Conservation (phyloP, 2,113 vertebrate genomes). For the Pavo muticus region DNA sequence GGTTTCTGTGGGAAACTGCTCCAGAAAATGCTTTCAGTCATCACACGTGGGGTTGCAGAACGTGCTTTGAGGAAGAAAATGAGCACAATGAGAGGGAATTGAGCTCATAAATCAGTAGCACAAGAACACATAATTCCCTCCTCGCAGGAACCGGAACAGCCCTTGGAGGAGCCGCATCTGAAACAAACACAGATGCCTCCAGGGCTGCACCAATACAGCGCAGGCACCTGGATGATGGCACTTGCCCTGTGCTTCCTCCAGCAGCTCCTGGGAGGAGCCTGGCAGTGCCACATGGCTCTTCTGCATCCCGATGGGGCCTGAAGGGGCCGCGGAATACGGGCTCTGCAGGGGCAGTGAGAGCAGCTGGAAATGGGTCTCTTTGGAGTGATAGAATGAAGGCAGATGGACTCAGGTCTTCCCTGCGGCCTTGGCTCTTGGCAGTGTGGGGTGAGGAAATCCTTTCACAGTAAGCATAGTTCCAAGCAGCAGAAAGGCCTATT, state of each 20-base stretch:
- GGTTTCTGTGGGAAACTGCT: background rate
- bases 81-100: background rate
- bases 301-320: background rate
- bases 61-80: background rate
- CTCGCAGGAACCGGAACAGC: background rate
- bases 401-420: background rate
- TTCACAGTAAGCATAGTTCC: fast-evolving
- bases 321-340: fast-evolving
- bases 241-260: background rate
- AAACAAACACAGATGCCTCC: background rate
- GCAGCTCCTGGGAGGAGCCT: background rate
- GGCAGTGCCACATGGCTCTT: background rate
- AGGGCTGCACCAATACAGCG: background rate
- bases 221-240: background rate
- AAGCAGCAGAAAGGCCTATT: background rate
- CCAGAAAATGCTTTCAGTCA: background rate
- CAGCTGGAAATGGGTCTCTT: background rate
- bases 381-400: background rate
- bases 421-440: fast-evolving
- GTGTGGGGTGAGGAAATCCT: background rate
- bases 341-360: background rate
- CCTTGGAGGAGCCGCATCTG: background rate
- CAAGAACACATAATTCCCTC: background rate
- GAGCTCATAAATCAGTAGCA: slow-evolving; percentile 11
- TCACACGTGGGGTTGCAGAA: background rate